A percentile compares a stretch with the other conserved stretches of the same genome.
Conservation (phyloP, 2,888 invertebrate species). For the Amaurobius ferox region DNA sequence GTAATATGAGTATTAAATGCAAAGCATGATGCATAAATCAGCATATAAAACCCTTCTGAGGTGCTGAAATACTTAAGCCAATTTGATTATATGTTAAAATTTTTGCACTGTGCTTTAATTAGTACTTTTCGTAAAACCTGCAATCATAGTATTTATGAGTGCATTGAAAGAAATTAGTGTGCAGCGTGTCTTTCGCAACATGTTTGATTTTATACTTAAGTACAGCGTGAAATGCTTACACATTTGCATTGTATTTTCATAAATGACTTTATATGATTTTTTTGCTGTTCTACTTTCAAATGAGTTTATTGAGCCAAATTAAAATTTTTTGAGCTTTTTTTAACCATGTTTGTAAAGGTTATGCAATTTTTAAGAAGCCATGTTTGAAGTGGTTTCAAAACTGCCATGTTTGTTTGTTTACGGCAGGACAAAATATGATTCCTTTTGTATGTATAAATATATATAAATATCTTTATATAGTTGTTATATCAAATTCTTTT, state of each 20-base stretch:
- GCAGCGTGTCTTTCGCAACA: no score
- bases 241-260: constrained; percentile 9
- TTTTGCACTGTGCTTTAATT: constrained; percentile 37
- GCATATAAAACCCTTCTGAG: constrained; percentile 1
- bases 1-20: constrained; percentile 27
- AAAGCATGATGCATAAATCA: constrained; percentile 38
- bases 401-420: constrained; percentile 72
- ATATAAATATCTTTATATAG: constrained; percentile 72
- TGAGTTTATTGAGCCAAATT: constrained; percentile 61
- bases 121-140: constrained; percentile 9
- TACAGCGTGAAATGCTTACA: constrained; percentile 1
- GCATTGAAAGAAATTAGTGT: constrained; percentile 23
- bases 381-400: constrained; percentile 51
- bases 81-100: constrained; percentile 19
- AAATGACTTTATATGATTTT: background rate
- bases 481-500: constrained; percentile 71
- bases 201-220: constrained; percentile 44
- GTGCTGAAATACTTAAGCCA: constrained; percentile 35
- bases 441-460: constrained; percentile 69
- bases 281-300: constrained; percentile 15
- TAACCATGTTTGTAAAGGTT: constrained; percentile 61
- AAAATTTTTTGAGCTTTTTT: constrained; percentile 64
- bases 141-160: background rate
- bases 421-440: constrained; percentile 62
- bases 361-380: constrained; percentile 62